Conservation (phyloP, 2,888 invertebrate genomes). For the Folsomia manolachei region DNA sequence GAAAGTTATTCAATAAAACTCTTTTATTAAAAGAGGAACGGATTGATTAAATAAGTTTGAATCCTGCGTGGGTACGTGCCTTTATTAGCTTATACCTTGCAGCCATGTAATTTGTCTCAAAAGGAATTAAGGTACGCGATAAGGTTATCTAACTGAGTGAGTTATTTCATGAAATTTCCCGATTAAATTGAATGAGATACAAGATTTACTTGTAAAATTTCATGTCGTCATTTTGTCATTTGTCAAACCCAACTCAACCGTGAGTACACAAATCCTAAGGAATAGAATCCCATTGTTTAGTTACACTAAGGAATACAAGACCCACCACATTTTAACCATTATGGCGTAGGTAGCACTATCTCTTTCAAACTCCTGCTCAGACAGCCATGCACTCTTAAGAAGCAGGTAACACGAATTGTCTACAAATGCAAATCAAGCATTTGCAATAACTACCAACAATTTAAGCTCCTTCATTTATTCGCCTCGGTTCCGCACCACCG, state of each 20-base stretch:
- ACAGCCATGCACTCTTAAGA: background rate
- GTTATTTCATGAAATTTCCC: background rate
- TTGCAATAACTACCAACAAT: no score
- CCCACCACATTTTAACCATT: background rate
- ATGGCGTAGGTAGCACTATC: background rate
- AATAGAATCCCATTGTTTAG: slow-evolving; percentile 7
- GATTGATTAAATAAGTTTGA: background rate
- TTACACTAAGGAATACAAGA: background rate
- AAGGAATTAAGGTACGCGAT: no score
- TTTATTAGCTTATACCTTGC: background rate
- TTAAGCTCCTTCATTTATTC: no score
- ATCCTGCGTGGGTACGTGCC: background rate
- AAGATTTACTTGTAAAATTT: no score
- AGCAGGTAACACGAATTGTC: background rate
- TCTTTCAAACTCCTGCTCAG: background rate
- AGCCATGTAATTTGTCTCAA: no score
- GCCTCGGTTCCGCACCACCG: no score
- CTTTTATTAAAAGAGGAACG: background rate
- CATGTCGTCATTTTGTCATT: slow-evolving; percentile 1
- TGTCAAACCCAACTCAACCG: slow-evolving; percentile 12
- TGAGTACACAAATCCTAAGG: background rate
- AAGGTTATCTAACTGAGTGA: no score
- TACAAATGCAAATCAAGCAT: background rate
- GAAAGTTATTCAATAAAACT: slow-evolving; percentile 13
- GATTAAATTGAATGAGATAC: background rate